Evolutionary conservation across 2,797 vertebrate genomes (phyloP).

Genomic region (Protonibea diacanthus): DNA sequence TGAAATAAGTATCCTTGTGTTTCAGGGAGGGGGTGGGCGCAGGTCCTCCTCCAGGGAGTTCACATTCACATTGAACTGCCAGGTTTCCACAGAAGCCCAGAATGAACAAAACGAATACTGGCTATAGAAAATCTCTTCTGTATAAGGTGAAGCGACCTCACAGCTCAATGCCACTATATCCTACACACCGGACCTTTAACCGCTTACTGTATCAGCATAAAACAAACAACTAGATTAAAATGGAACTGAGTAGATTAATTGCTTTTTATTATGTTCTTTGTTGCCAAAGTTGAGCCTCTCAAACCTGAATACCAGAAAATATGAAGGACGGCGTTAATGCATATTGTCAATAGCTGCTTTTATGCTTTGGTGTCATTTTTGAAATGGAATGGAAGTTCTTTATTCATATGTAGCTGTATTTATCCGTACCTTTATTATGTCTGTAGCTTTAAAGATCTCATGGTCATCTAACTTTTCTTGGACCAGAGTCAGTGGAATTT

Average conservation of each 20-base stretch:
- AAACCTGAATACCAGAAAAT: not conserved
- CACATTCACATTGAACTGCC: no score
- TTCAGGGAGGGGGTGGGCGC: no score
- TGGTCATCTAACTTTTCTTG: not conserved
- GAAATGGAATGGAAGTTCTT: not conserved
- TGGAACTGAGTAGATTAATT: not conserved
- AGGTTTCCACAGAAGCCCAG: no score
- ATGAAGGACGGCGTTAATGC: not conserved
- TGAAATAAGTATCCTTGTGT: no score
- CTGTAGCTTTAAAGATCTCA: not conserved
- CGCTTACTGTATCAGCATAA: not conserved
- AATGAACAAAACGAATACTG: no score
- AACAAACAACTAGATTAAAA: not conserved
- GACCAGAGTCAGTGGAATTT: not conserved
- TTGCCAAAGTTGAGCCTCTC: not conserved
- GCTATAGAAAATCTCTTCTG: no score
- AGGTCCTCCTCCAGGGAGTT: no score
- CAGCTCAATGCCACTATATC: no score
- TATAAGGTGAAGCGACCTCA: no score
- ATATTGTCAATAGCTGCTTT: not conserved
- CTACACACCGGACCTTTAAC: not conserved
- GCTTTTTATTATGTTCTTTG: constrained; percentile 1
- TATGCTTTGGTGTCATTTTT: not conserved
- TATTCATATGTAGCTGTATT: not conserved
- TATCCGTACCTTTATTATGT: not conserved